Evolutionary conservation across 1,140 invertebrate genomes (phyloP).

Genomic region (Orius insidiosus): DNA sequence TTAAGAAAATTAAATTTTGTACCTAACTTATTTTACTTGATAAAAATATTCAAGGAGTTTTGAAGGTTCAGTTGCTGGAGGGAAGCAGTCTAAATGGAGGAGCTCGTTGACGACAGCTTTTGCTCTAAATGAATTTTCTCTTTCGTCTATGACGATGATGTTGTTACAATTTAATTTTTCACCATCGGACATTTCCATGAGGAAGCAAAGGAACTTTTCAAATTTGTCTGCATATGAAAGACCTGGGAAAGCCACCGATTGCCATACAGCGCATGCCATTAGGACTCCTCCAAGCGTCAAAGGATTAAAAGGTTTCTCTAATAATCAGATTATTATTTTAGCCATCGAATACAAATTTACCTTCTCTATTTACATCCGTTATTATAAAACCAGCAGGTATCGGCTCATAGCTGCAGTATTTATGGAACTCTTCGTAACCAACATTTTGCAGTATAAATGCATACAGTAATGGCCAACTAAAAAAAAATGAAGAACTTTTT

Average conservation of each 20-base stretch:
- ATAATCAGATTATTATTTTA: background rate
- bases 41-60: conserved; percentile 38
- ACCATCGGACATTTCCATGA: conserved; percentile 33
- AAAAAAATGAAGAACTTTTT: too few relatives aligned
- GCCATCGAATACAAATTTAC: conserved; percentile 27
- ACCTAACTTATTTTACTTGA: background rate
- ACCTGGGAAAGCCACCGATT: conserved; percentile 16
- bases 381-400: too few relatives aligned
- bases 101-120: conserved; percentile 45
- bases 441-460: too few relatives aligned
- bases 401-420: too few relatives aligned
- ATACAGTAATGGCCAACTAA: too few relatives aligned
- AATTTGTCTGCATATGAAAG: conserved; percentile 3
- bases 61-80: conserved; percentile 30
- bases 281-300: conserved; percentile 43
- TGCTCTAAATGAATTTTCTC: conserved; percentile 49
- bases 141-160: conserved; percentile 43
- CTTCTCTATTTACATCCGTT: too few relatives aligned
- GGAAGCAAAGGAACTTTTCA: background rate
- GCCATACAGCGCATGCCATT: conserved; percentile 38
- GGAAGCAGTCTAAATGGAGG: conserved; percentile 43
- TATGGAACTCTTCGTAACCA: too few relatives aligned
- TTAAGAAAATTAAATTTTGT: conserved; percentile 44
- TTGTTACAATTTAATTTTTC: conserved; percentile 50
- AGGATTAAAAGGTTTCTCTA: conserved; percentile 37